Evolutionary conservation across 2,888 invertebrate genomes (phyloP).

Genomic region (Lepidocyrtoides sp.): DNA sequence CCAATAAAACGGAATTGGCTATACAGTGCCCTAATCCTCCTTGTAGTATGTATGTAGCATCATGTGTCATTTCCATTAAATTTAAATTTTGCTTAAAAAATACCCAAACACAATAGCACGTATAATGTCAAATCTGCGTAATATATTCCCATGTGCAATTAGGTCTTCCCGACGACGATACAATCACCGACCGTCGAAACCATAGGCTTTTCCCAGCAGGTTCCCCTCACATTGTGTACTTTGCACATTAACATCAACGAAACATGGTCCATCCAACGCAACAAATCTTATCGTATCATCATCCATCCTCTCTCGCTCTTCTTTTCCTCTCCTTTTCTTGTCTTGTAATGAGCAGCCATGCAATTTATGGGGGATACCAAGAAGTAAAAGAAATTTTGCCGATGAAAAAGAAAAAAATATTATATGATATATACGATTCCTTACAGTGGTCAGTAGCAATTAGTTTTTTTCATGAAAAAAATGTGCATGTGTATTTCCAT

Average conservation of each 20-base stretch:
- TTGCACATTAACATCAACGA: conserved; percentile 1
- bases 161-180: conserved; percentile 39
- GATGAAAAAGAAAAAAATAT: conserved; percentile 2
- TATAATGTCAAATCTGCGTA: neutral
- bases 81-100: neutral
- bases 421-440: no score
- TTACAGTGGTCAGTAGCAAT: conserved; percentile 36
- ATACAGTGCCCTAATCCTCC: no score
- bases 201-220: conserved; percentile 49
- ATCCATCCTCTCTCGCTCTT: neutral
- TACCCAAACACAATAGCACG: neutral
- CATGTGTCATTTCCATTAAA: no score
- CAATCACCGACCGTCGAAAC: conserved; percentile 25
- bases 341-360: conserved; percentile 43
- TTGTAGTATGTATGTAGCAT: no score
- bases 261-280: neutral
- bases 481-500: neutral
- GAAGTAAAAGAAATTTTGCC: conserved; percentile 40
- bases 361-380: conserved; percentile 44
- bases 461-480: conserved; percentile 18
- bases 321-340: conserved; percentile 9
- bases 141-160: conserved; percentile 61
- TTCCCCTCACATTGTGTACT: conserved; percentile 48
- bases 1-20: no score
- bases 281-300: conserved; percentile 66